Base-by-base conservation (phyloP, 2,888 invertebrate species). In the Plagodis dolabraria region DNA sequence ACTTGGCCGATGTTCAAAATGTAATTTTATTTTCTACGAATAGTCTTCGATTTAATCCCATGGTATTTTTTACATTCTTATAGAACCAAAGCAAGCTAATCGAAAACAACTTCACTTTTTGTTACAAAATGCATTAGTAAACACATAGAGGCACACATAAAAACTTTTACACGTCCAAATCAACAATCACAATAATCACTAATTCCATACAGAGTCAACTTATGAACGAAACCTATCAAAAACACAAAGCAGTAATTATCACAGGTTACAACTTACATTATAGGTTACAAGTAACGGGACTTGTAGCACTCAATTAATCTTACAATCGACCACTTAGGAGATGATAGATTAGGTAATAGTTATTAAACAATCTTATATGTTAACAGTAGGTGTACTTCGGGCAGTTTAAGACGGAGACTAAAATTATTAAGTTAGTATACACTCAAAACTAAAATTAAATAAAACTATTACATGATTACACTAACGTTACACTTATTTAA, bases 241-340 rank as follows among this genome's bases (percentile, higher is more conserved):
- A 56, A 61, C 53, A 61, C 60, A 61, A 61, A 61, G 56, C 48
- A 64, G 68, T 74, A 74, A 67, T 72, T 54, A 59, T 56, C 63
- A 53, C 49, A 47, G 42, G 63, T 70, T 69, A 63, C 60, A 59
- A 60, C 46, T 61, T 56, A 61, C 49, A 57, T 57, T 53, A 48
- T 51, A 60, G 38, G 47, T 52, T 53, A 60, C 7, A 46, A 43
- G 51, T 55, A 62, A 62, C 62, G 62, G 61, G 44, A 10, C 51
- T 55, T 46, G 51, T 58, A 60, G 51, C 45, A 44, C 53, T 56
- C 59, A 60, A 75, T 79, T 80, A 80, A 82, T 81, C 80, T 77
- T 71, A 79, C 79, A 79, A 81, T 78, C 75, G 63, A 57, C 71
- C 78, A 75, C 75, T 81, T 79, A 76, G 67, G 65, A 60, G 51